Percentiles rank a stretch among this genome's conserved stretches.
Conservation (phyloP, 1,140 invertebrate species). For the Bombus fervidus region DNA sequence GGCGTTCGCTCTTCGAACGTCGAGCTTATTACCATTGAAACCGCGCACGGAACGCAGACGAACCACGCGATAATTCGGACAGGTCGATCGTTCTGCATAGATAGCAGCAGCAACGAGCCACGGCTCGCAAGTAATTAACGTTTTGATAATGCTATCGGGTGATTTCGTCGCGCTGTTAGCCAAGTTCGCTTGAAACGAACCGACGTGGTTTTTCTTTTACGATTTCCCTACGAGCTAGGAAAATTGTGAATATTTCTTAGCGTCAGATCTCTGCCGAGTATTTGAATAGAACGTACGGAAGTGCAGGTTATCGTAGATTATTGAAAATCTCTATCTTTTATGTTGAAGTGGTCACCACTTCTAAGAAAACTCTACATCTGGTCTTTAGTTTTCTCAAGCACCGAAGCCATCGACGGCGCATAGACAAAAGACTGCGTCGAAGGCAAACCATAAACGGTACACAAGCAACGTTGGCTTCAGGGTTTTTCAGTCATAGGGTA, state of each 20-base stretch:
- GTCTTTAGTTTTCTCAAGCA: too few relatives aligned
- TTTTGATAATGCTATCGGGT: slow-evolving; percentile 14
- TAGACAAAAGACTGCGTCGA: too few relatives aligned
- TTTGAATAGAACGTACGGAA: neutral
- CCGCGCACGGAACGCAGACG: neutral
- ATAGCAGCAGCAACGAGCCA: slow-evolving; percentile 1
- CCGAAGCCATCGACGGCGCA: too few relatives aligned
- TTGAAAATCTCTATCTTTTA: neutral
- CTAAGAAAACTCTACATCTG: too few relatives aligned
- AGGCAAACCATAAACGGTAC: too few relatives aligned
- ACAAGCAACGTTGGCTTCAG: too few relatives aligned
- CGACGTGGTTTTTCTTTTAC: too few relatives aligned
- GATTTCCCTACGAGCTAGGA: neutral
- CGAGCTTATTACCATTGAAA: slow-evolving; percentile 5
- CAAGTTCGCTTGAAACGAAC: neutral
- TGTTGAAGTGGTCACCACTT: too few relatives aligned
- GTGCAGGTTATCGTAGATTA: neutral
- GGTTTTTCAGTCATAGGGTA: too few relatives aligned
- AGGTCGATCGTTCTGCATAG: slow-evolving; percentile 22
- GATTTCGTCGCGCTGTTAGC: neutral
- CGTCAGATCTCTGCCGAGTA: neutral
- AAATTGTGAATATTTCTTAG: neutral
- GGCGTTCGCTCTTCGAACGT: neutral
- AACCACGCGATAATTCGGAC: slow-evolving; percentile 14
- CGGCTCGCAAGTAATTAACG: neutral